phyloP scores from a whole-genome alignment of 1,140 invertebrate species.

The Harpegnathos saltator region DNA sequence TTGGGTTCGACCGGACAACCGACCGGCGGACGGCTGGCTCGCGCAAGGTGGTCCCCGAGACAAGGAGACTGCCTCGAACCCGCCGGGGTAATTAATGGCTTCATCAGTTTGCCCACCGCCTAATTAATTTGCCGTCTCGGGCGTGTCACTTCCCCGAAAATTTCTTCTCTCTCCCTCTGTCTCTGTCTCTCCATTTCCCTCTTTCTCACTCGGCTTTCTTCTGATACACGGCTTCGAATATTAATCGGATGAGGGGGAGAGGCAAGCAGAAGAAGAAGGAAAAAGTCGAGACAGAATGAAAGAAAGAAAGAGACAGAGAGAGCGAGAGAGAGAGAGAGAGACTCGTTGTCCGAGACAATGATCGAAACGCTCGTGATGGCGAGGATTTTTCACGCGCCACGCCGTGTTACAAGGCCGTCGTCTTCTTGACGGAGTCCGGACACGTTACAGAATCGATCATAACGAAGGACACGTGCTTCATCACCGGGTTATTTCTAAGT shows the following conservation, averaged over 20 bases:
- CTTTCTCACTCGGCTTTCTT: constrained; percentile 7
- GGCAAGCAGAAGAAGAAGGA: neutral
- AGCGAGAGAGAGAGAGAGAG: neutral
- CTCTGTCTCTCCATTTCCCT: neutral
- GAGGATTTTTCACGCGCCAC: neutral
- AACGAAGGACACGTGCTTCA: too few species aligned
- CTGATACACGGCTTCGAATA: constrained; percentile 46
- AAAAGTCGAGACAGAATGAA: too few species aligned
- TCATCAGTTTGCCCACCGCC: constrained; percentile 50
- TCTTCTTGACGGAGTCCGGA: neutral
- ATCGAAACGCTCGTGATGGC: constrained; percentile 5
- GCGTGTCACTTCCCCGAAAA: constrained; percentile 44
- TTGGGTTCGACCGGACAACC: constrained; percentile 28
- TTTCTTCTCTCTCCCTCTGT: constrained; percentile 19
- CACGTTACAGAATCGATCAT: too few species aligned
- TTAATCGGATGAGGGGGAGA: constrained; percentile 18
- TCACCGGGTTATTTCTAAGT: too few species aligned
- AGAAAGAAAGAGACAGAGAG: too few species aligned
- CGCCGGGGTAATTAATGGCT: constrained; percentile 52
- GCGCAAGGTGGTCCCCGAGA: constrained; percentile 44
- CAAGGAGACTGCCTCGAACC: constrained; percentile 45
- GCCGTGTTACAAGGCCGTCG: neutral
- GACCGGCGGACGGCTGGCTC: too few species aligned
- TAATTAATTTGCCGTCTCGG: constrained; percentile 57
- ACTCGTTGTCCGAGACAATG: constrained; percentile 13